Base-by-base conservation (phyloP, 2,797 vertebrate species). In the Antrozous pallidus region DNA sequence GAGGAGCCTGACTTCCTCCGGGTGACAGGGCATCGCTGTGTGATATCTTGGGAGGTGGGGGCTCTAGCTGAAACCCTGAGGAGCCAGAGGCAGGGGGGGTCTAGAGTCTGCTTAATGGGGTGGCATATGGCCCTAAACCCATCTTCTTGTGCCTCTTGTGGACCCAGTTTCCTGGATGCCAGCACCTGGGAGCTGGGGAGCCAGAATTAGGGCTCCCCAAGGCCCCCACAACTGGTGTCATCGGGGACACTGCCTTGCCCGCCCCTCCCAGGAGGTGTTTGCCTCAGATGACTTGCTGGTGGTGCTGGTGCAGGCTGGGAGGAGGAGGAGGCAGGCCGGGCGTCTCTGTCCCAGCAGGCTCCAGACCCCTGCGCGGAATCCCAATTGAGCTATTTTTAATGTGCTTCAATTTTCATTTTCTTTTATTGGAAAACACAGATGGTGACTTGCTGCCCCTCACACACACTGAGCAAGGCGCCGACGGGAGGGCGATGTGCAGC, bases 371-470 rank as follows among this genome's bases (percentile, higher is more conserved):
- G 88, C 92, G 87, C 94, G 90, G 97, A 97, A 98, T 98, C 98
- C 98, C 97, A 96, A 97, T 93, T 78, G 97, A 98, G 97, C 96
- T 96, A 96, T 78, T 98, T 97, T 98, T 98, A 98, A 98, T 97
- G 96, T 96, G 96, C 97, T 98, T 97, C 97, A 96, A 97, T 98
- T 98, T 97, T 98, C 97, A 98, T 98, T 98, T 98, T 97, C 97
- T 98, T 98, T 98, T 98, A 98, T 98, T 98, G 97, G 98, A 98
- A 97, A 98, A 98, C 97, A 98, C 98, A 98, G 98, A 98, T 98
- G 98, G 98, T 97, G 97, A 97, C 91, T 95, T 71, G 95, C 93
- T 88, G 65, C 80, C 75, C 94, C 2, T 24, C 97, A 93, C 81
- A 89, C 31, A 96, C 20, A 95, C 81, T 73, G 94, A 92, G 92